Evolutionary conservation across 1,140 invertebrate genomes (phyloP).

Genomic region (Drosophila mauritiana): DNA sequence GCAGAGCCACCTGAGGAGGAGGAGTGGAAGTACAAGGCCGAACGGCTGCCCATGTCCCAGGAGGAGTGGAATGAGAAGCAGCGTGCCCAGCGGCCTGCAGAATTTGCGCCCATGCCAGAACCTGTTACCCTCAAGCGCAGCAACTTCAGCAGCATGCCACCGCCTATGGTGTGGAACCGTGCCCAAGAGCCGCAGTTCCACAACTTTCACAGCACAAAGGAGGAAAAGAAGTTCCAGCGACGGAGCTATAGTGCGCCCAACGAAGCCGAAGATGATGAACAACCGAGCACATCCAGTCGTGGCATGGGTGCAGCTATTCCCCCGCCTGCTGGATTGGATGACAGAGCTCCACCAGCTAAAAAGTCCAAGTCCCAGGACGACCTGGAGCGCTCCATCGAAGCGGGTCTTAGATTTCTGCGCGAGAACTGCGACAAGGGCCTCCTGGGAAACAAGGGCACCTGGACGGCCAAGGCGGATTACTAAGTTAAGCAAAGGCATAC

Average conservation of each 20-base stretch:
- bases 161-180: conserved; percentile 7
- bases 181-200: conserved; percentile 42
- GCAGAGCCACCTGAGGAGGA: conserved; percentile 66
- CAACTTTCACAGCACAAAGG: conserved; percentile 62
- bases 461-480: conserved; percentile 83
- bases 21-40: conserved; percentile 85
- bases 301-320: conserved; percentile 86
- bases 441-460: conserved; percentile 69
- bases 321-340: conserved; percentile 88
- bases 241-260: conserved; percentile 51
- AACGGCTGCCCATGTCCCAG: conserved; percentile 88
- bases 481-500: conserved; percentile 21
- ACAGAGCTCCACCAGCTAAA: conserved; percentile 85
- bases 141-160: conserved; percentile 76
- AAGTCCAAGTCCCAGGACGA: conserved; percentile 70
- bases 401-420: conserved; percentile 89
- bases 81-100: conserved; percentile 87
- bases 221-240: conserved; percentile 60
- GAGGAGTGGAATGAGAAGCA: conserved; percentile 92
- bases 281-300: conserved; percentile 26
- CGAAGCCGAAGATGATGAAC: conserved; percentile 39
- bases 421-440: conserved; percentile 87
- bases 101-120: conserved; percentile 88
- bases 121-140: conserved; percentile 42
- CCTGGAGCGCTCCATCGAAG: conserved; percentile 88